Conservation (phyloP, 2,797 vertebrate genomes). For the Microcaecilia unicolor region DNA sequence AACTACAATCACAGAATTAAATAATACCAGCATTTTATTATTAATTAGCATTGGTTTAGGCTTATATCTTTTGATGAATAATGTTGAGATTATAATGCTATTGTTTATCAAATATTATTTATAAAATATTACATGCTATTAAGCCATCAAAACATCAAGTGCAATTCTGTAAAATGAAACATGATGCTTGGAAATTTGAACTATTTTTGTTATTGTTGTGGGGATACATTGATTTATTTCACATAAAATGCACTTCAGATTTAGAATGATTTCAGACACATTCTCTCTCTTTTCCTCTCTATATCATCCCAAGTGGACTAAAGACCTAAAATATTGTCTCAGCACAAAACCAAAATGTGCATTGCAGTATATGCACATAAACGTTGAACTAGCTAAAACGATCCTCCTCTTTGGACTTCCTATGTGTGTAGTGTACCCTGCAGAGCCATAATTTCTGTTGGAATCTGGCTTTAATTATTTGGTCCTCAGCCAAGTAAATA, state of each 20-base stretch:
- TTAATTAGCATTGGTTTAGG: conserved; percentile 18
- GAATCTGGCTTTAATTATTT: too few species aligned
- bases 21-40: too few species aligned
- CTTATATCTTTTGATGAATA: conserved; percentile 33
- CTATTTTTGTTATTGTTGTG: conserved; percentile 46
- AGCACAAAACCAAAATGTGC: too few species aligned
- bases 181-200: conserved; percentile 36
- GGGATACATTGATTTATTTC: conserved; percentile 35
- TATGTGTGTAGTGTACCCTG: too few species aligned
- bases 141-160: conserved; percentile 33
- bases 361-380: too few species aligned
- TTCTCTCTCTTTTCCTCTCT: too few species aligned
- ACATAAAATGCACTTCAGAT: conserved; percentile 22
- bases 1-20: conserved; percentile 19
- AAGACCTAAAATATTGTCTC: too few species aligned
- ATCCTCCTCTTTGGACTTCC: too few species aligned
- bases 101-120: conserved; percentile 42
- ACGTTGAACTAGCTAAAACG: too few species aligned
- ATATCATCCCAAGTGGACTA: too few species aligned
- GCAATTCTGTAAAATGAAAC: conserved; percentile 40
- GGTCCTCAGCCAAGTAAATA: too few species aligned
- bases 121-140: conserved; percentile 41
- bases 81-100: conserved; percentile 37
- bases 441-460: too few species aligned
- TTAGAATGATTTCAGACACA: conserved; percentile 25